These are phyloP conservation scores for Priocnemis perturbator DNA, from an alignment of 2,888 invertebrate genomes.

Conservation along the genomic window DNA sequence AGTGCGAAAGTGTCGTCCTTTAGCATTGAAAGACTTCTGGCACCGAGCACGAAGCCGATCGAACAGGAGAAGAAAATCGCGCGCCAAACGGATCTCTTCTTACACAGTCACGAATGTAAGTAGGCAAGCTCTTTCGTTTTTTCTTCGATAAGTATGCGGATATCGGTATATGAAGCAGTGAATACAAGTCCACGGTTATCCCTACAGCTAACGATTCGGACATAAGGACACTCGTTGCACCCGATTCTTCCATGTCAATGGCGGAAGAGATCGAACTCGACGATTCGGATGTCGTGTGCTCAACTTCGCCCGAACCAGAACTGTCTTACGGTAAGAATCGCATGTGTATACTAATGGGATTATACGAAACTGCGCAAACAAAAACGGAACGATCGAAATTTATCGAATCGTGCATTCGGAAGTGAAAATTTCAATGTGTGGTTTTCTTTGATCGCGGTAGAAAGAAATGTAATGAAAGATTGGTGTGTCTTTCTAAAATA, in stretches of 20 bases:
- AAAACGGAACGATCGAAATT: no score
- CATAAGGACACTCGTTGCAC: conserved; percentile 56
- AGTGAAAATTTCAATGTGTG: no score
- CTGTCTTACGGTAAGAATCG: conserved; percentile 64
- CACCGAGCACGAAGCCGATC: conserved; percentile 56
- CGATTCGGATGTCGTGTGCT: conserved; percentile 63
- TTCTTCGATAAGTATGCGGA: background rate
- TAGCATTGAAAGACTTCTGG: conserved; percentile 70
- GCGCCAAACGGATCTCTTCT: conserved; percentile 32
- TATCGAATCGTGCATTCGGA: no score
- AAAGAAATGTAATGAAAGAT: no score
- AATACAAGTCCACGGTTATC: conserved; percentile 7
- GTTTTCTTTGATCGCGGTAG: no score
- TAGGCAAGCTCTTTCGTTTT: background rate
- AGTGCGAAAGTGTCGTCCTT: conserved; percentile 62
- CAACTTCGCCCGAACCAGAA: conserved; percentile 67
- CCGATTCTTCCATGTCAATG: conserved; percentile 68
- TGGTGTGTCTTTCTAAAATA: no score
- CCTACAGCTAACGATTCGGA: conserved; percentile 60
- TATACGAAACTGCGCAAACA: background rate
- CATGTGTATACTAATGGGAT: background rate
- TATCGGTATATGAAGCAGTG: background rate
- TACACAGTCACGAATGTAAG: conserved; percentile 53
- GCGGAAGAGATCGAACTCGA: conserved; percentile 65
- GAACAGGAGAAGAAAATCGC: conserved; percentile 34